Conservation (phyloP, 2,888 invertebrate genomes). For the Panopea generosa region DNA sequence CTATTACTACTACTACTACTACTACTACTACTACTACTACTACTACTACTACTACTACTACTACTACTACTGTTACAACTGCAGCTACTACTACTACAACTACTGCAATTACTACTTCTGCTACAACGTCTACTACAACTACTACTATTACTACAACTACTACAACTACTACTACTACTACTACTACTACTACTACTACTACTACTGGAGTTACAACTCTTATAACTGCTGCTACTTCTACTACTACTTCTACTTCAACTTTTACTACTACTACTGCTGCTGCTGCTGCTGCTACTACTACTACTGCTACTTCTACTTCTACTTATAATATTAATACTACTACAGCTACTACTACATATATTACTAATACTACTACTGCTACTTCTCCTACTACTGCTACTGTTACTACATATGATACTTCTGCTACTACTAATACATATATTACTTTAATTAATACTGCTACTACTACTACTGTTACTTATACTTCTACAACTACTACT, state of each 20-base stretch:
- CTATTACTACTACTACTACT: slow-evolving; percentile 10
- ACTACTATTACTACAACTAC: slow-evolving; percentile 5
- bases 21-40: slow-evolving; percentile 10
- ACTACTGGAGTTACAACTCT: neutral
- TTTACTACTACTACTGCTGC: neutral
- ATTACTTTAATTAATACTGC: no score
- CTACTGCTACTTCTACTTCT: slow-evolving; percentile 7
- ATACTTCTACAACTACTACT: no score
- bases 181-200: slow-evolving; percentile 5
- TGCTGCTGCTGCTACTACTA: slow-evolving; percentile 6
- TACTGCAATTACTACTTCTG: neutral
- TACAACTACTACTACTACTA: slow-evolving; percentile 8
- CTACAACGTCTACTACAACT: slow-evolving; percentile 2
- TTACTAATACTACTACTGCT: neutral
- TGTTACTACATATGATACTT: neutral
- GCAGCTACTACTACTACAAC: neutral
- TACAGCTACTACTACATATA: neutral
- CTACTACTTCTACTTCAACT: slow-evolving; percentile 2
- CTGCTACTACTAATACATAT: neutral
- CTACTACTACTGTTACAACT: slow-evolving; percentile 6
- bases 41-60: slow-evolving; percentile 12
- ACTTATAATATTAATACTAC: neutral
- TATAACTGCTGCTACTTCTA: neutral
- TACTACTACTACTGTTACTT: no score
- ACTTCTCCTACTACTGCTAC: slow-evolving; percentile 4